Evolutionary conservation across 2,888 invertebrate genomes (phyloP), one percentile per base, ranked within the genome.

Genomic region (Mycalesis mineus): DNA sequence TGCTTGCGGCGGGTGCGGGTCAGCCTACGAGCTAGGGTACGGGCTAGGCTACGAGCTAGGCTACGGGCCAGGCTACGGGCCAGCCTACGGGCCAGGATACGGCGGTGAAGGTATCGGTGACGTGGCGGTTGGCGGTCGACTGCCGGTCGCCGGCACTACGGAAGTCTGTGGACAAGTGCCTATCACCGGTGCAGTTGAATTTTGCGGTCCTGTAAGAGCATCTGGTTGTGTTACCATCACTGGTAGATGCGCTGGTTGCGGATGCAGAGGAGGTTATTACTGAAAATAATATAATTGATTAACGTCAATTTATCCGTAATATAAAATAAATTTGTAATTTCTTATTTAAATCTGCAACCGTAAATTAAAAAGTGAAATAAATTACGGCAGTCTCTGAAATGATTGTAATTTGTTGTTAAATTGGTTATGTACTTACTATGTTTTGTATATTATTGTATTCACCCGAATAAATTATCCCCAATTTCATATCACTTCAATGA

Each of bases 111-210:
- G 75, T 50, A 56, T 67, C 33, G 74, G 74, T 36, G 63, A 69
- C 49, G 59, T 73, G 7, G 62, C 61, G 28, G 65, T 70, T 33
- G 61, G 67, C 3, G 69, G 76, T 11, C 70, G 70, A 51, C 60
- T 77, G 61, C 69, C 68, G 57, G 67, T 70, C 29, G 41, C 55
- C 49, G 68, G 75, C 59, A 66, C 60, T 48, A 73, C 74, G 42
- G 60, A 67, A 44, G 68, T 76, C 17, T 64, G 66, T 6, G 75
- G 77, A 45, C 69, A 71, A 51, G 70, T 76, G 28, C 77, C 78
- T 37, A 71, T 74, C 55, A 67, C 72, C 28, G 74, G 77, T 51
- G 31, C 52, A 1, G 55, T 77, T 0, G 52, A 63, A 36, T 75
- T 72, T 60, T 67, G 64, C 37, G 75, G 75, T 8, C 41, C 58